Conservation (phyloP, 1,140 invertebrate species). For the Agrypnia vestita region DNA sequence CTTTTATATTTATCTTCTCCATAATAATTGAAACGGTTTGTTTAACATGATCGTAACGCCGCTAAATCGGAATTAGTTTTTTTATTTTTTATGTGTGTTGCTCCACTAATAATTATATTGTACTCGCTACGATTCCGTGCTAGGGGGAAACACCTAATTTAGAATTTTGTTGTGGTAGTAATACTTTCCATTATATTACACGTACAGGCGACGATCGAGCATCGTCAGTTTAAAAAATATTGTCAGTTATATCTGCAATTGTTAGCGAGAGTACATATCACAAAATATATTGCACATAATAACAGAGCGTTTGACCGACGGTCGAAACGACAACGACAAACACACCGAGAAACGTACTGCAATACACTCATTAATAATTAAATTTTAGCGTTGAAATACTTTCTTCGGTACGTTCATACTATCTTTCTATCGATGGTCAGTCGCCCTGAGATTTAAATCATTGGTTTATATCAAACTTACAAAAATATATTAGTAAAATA, state of each 20-base stretch:
- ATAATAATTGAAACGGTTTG: constrained; percentile 17
- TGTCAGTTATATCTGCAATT: constrained; percentile 23
- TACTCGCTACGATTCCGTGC: constrained; percentile 22
- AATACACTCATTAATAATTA: too few relatives aligned
- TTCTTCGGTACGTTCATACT: background rate
- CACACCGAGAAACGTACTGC: too few relatives aligned
- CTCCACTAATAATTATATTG: constrained; percentile 1
- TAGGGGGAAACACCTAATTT: constrained; percentile 52
- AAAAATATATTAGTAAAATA: constrained; percentile 41
- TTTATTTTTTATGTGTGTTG: constrained; percentile 3
- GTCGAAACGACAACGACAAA: too few relatives aligned
- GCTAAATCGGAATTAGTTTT: constrained; percentile 18
- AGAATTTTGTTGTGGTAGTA: constrained; percentile 46
- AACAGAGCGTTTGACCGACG: background rate
- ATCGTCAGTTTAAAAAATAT: background rate
- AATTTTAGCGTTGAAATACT: background rate
- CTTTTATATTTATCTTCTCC: background rate
- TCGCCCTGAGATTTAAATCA: constrained; percentile 14
- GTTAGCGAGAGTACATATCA: constrained; percentile 43
- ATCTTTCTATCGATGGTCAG: background rate
- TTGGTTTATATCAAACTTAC: constrained; percentile 17
- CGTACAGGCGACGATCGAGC: background rate
- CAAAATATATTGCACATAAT: constrained; percentile 45
- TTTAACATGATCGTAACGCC: background rate
- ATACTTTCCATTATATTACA: constrained; percentile 46